Evolutionary conservation across 2,113 vertebrate genomes (phyloP), one percentile per base, ranked within the genome.

Genomic region (Nibea albiflora): DNA sequence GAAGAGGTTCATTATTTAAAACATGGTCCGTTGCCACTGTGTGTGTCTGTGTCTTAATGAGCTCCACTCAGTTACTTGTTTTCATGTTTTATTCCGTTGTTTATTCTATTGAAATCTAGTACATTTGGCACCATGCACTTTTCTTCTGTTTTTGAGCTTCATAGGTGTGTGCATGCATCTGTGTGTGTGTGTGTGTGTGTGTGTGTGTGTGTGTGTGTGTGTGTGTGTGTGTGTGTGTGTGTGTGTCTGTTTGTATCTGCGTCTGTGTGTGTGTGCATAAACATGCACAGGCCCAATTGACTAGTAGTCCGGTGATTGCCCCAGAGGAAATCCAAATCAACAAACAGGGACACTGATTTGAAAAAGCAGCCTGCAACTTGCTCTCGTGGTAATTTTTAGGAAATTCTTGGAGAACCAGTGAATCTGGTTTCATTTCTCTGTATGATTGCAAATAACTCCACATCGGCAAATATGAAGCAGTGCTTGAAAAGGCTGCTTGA

Each of bases 81-180:
- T 74, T 91, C 77, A 88, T 84, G 82, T 87, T 62, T 87, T 47
- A 85, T 85, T 89, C 65, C 61, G 31, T 70, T 77, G 26, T 80
- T 83, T 71, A 71, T 67, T 77, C 26, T 57, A 50, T 11, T 73
- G 24, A 54, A 85, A 81, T 81, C 61, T 81, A 20, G 76, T 61
- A 19, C 66, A 84, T 71, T 85, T 88, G 83, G 78, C 64, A 60
- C n/a, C 15, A 28, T 62, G 0, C 44, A 10, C 54, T 50, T 58
- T 44, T 76, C 20, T 61, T 76, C 42, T 76, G 17, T 65, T 77
- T 67, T 22, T 50, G 44, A 31, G 39, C 11, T 63, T 9, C 8
- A 1, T 66, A 0, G 16, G 20, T 67, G 8, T 16, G 1, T 64
- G 11, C 7, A 39, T 44, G 22, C 6, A 1, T 46, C 4, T 67